Conservation (phyloP, 2,797 vertebrate genomes). For the Crocodylus rhombifer region DNA sequence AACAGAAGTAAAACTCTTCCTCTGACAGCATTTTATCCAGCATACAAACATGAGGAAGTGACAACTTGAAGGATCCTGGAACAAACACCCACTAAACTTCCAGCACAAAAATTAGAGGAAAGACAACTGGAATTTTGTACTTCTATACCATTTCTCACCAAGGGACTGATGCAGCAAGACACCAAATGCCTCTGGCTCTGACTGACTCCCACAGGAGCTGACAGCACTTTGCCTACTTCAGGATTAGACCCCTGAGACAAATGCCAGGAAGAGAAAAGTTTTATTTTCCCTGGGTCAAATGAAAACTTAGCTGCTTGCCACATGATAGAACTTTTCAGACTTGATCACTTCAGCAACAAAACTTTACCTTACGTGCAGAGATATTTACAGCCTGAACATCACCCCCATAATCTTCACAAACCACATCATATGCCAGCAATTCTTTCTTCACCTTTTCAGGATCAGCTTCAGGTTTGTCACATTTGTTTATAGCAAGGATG, state of each 20-base stretch:
- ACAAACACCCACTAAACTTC: not conserved
- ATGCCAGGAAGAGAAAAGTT: not conserved
- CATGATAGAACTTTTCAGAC: fast-evolving
- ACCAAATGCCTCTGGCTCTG: not conserved
- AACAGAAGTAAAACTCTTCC: not conserved
- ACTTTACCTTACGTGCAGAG: constrained; percentile 91
- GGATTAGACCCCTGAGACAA: not conserved
- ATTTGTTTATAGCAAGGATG: constrained; percentile 95
- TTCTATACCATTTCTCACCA: not conserved
- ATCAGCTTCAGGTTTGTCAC: constrained; percentile 90
- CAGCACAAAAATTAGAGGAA: not conserved
- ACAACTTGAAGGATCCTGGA: not conserved
- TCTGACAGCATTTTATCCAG: not conserved
- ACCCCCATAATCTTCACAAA: constrained; percentile 95
- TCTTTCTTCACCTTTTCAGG: constrained; percentile 89
- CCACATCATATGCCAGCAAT: constrained; percentile 87
- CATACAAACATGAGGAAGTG: not conserved
- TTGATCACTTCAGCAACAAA: not conserved
- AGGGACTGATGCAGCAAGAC: not conserved
- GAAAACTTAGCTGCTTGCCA: not conserved
- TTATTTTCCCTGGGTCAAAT: not conserved
- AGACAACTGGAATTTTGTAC: not conserved
- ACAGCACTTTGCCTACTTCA: not conserved
- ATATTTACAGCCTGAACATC: constrained; percentile 92
- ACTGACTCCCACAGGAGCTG: not conserved